Percentiles rank a stretch among this genome's conserved stretches.
Conservation (phyloP, 2,113 vertebrate species). For the Herpetotheres cachinnans region DNA sequence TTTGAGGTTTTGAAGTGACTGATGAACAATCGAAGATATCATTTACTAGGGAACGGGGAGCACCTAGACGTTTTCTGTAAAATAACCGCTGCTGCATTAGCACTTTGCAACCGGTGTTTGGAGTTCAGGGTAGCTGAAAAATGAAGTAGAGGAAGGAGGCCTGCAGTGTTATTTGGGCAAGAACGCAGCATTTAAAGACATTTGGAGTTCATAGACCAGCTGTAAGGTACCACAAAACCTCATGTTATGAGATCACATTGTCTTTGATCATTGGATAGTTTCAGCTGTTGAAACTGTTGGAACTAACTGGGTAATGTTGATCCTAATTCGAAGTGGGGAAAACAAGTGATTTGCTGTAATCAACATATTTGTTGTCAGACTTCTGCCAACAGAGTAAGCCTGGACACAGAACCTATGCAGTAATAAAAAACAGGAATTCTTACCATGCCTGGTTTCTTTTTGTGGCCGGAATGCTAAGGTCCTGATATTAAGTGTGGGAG, state of each 20-base stretch:
- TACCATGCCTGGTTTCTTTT: neutral
- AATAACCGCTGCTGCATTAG: slow-evolving; percentile 29
- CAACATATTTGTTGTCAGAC: neutral
- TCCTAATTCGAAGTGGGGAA: neutral
- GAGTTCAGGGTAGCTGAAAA: neutral
- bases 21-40: neutral
- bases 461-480: neutral
- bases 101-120: neutral
- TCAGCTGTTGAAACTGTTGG: neutral
- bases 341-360: neutral
- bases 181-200: neutral
- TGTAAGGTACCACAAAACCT: neutral
- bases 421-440: neutral
- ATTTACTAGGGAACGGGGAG: neutral
- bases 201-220: neutral
- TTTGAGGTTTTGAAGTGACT: slow-evolving; percentile 18
- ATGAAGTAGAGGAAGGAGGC: neutral
- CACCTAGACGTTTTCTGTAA: neutral
- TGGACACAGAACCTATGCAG: neutral
- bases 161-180: neutral
- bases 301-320: neutral
- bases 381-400: neutral
- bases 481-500: neutral
- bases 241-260: neutral
- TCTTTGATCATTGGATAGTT: neutral